phyloP scores from a whole-genome alignment of 2,888 invertebrate species.

The Cyclophora punctaria region DNA sequence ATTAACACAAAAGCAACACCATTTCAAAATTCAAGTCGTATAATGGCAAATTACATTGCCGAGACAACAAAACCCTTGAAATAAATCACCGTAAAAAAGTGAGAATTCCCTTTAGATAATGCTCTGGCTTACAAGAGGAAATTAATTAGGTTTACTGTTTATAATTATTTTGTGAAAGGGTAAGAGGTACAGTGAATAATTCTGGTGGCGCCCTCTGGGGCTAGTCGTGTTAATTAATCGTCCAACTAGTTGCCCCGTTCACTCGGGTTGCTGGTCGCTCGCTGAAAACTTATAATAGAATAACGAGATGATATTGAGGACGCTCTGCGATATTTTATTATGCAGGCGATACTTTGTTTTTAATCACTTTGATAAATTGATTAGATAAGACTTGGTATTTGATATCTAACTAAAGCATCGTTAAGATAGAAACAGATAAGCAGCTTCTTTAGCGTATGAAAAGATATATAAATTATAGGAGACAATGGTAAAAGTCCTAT shows the following conservation, averaged over 20 bases:
- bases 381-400: no score
- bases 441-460: no score
- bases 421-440: no score
- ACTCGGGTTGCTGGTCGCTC: constrained; percentile 31
- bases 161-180: constrained; percentile 48
- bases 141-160: constrained; percentile 47
- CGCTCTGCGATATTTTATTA: no score
- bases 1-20: neutral
- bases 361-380: no score
- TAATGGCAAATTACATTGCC: constrained; percentile 17
- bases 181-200: constrained; percentile 43
- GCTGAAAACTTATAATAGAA: constrained; percentile 31
- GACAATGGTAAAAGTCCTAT: no score
- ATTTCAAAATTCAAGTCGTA: constrained; percentile 13
- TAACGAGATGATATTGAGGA: constrained; percentile 14
- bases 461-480: no score
- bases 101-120: constrained; percentile 32
- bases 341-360: no score
- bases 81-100: constrained; percentile 28
- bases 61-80: constrained; percentile 21
- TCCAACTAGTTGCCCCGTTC: constrained; percentile 36
- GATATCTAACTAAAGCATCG: no score
- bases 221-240: constrained; percentile 51
- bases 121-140: constrained; percentile 33
- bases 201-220: constrained; percentile 38